Percentiles rank a stretch among this genome's conserved stretches.
phyloP scores from a whole-genome alignment of 2,113 vertebrate genomes.

The Pica pica region DNA sequence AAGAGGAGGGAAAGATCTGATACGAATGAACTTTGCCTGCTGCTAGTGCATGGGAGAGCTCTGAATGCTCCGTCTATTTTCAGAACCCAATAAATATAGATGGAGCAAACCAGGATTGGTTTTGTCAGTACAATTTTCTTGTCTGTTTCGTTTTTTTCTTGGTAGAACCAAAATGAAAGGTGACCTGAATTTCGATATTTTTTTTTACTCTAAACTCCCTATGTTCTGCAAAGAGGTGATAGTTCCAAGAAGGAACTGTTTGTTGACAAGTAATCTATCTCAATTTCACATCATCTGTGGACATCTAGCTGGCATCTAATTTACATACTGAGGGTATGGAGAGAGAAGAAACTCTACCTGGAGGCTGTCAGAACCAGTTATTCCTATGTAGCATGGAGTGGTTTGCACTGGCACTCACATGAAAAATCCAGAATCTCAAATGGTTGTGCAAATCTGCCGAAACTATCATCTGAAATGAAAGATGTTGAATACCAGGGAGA shows the following conservation, averaged over 20 bases:
- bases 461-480: neutral
- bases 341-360: neutral
- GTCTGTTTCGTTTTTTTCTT: neutral
- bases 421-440: neutral
- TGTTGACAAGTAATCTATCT: neutral
- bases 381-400: neutral
- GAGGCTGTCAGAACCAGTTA: neutral
- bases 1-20: neutral
- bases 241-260: neutral
- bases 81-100: neutral
- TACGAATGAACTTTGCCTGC: neutral
- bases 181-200: neutral
- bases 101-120: neutral
- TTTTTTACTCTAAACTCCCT: neutral
- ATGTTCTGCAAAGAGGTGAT: neutral
- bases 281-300: neutral
- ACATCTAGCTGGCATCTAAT: neutral
- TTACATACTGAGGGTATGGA: neutral
- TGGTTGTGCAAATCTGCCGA: neutral
- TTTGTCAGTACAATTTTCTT: slow-evolving; percentile 2
- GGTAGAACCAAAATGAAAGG: neutral
- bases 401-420: neutral
- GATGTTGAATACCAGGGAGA: neutral
- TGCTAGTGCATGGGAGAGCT: neutral
- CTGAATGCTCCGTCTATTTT: neutral